Evolutionary conservation across 2,113 vertebrate species (phyloP).

Genomic region (Strix uralensis): DNA sequence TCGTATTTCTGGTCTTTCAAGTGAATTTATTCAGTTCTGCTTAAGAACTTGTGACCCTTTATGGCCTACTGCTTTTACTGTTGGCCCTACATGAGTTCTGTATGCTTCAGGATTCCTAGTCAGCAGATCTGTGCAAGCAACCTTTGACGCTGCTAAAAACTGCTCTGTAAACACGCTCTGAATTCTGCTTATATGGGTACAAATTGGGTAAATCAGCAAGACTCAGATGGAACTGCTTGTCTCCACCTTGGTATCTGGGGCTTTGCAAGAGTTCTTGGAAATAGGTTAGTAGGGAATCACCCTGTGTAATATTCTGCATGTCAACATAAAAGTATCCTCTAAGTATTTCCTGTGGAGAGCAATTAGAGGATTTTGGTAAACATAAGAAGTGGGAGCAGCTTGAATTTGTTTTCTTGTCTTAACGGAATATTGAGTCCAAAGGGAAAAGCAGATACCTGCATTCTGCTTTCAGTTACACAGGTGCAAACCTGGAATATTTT

Average conservation of each 20-base stretch:
- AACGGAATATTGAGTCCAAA: not conserved
- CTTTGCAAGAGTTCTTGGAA: not conserved
- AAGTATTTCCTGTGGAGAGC: conserved; percentile 23
- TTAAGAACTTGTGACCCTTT: not conserved
- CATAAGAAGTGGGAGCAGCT: conserved; percentile 58
- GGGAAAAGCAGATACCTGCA: not conserved
- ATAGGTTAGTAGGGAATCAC: not conserved
- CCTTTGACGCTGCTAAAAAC: not conserved
- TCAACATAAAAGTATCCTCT: conserved; percentile 1
- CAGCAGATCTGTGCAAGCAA: not conserved
- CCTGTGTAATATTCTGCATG: not conserved
- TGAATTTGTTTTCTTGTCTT: conserved; percentile 12
- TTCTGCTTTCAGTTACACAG: not conserved
- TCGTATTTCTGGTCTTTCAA: conserved; percentile 18
- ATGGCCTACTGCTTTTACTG: not conserved
- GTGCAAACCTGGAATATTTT: not conserved
- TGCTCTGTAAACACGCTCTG: not conserved
- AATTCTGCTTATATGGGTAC: not conserved
- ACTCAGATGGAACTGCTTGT: not conserved
- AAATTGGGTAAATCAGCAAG: not conserved
- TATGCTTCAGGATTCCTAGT: not conserved
- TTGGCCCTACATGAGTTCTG: rapidly evolving
- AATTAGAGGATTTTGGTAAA: conserved; percentile 61
- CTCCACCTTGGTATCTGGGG: not conserved
- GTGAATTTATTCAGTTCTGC: conserved; percentile 15